phyloP scores from a whole-genome alignment of 1,140 invertebrate genomes.

The Lysiphlebus fabarum region DNA sequence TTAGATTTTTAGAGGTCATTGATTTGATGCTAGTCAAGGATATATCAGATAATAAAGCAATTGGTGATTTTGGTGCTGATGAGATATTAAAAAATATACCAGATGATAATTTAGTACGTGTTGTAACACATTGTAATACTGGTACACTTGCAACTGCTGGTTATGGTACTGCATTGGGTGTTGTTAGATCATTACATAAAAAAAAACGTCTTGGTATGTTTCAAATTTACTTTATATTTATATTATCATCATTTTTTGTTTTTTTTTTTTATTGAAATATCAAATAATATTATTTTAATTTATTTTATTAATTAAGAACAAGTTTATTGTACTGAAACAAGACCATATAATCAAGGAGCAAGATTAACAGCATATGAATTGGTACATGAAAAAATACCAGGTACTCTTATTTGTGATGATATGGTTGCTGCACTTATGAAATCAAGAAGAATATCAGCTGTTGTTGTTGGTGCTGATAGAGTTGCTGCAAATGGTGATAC shows the following conservation, averaged over 20 bases:
- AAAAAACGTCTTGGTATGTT: constrained; percentile 69
- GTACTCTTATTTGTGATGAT: constrained; percentile 90
- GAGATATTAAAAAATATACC: constrained; percentile 63
- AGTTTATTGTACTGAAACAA: constrained; percentile 93
- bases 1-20: constrained; percentile 70
- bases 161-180: constrained; percentile 96
- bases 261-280: too few relatives aligned
- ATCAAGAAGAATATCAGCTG: constrained; percentile 70
- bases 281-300: too few relatives aligned
- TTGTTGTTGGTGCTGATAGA: constrained; percentile 87
- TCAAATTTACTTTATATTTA: constrained; percentile 11
- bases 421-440: constrained; percentile 92
- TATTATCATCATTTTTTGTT: too few relatives aligned
- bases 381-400: constrained; percentile 88
- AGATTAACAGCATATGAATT: constrained; percentile 94
- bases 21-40: constrained; percentile 83
- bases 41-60: constrained; percentile 79
- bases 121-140: constrained; percentile 97
- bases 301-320: constrained; percentile 62
- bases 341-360: constrained; percentile 96
- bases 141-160: constrained; percentile 94
- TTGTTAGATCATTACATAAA: constrained; percentile 78
- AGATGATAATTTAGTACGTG: constrained; percentile 61
- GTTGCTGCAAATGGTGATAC: constrained; percentile 95
- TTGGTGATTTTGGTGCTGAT: constrained; percentile 78